These are phyloP conservation scores for Pherbina coryleti DNA, from an alignment of 2,888 invertebrate species.

Conservation along the genomic window DNA sequence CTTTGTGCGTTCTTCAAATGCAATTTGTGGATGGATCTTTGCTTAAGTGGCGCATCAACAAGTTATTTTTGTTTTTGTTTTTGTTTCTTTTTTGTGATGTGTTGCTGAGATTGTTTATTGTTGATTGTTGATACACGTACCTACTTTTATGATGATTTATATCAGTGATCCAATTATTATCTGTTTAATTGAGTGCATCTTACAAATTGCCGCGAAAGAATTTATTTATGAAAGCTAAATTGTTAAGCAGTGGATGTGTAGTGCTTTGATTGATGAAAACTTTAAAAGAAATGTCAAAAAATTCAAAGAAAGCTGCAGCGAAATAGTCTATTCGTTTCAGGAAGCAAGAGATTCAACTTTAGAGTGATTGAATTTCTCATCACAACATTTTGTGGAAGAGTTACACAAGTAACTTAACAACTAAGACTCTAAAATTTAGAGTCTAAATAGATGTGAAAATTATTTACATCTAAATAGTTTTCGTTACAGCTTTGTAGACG, in stretches of 20 bases:
- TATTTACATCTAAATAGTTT: too few species aligned
- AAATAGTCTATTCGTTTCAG: too few species aligned
- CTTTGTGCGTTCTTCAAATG: constrained; percentile 14
- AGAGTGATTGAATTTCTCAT: too few species aligned
- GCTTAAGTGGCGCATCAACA: constrained; percentile 11
- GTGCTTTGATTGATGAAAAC: not conserved
- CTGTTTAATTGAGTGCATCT: constrained; percentile 24
- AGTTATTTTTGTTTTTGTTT: not conserved
- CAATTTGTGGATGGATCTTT: not conserved
- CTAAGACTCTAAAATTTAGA: too few species aligned
- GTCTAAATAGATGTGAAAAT: too few species aligned
- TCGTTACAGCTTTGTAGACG: too few species aligned
- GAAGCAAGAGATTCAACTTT: too few species aligned
- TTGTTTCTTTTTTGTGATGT: not conserved
- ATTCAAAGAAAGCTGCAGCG: not conserved
- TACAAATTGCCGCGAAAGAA: constrained; percentile 11
- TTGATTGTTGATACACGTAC: not conserved
- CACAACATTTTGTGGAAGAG: too few species aligned
- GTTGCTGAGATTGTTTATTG: not conserved
- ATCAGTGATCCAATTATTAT: constrained; percentile 10
- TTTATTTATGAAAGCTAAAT: not conserved
- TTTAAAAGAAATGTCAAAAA: not conserved
- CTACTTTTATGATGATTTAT: not conserved
- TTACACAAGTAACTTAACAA: too few species aligned
- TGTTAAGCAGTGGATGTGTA: not conserved